phyloP scores from a whole-genome alignment of 2,797 vertebrate species.

The Scyliorhinus canicula region DNA sequence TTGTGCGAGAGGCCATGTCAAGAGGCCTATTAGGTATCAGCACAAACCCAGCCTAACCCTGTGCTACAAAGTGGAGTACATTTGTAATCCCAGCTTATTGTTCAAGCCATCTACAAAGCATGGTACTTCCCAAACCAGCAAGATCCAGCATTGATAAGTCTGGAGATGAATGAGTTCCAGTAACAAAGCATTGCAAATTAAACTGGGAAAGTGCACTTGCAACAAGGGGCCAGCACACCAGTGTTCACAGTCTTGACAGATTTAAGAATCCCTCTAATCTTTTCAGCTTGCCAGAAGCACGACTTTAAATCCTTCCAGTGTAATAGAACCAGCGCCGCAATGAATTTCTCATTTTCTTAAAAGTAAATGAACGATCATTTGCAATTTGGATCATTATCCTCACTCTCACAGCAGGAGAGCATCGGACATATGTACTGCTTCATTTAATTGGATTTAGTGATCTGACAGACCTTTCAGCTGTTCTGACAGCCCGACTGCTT shows the following conservation, averaged over 20 bases:
- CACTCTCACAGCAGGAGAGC: background rate
- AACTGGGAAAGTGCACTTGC: background rate
- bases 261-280: conserved; percentile 6
- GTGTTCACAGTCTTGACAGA: background rate
- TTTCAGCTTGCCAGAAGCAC: background rate
- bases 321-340: background rate
- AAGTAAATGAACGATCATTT: conserved; percentile 8
- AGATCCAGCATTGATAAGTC: background rate
- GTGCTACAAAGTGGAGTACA: background rate
- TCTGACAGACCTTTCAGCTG: background rate
- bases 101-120: background rate
- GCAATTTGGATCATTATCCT: conserved; percentile 13
- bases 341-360: background rate
- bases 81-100: background rate
- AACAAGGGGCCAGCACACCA: background rate
- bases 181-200: background rate
- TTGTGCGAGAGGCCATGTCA: background rate
- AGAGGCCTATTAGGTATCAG: background rate
- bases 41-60: background rate
- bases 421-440: background rate
- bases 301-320: background rate
- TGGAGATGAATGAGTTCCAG: background rate
- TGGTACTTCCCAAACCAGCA: background rate
- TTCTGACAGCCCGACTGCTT: background rate
- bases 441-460: background rate